Evolutionary conservation across 1,140 invertebrate species (phyloP), one percentile per base, ranked within the genome.

Genomic region (Paramacrobiotus metropolitanus): DNA sequence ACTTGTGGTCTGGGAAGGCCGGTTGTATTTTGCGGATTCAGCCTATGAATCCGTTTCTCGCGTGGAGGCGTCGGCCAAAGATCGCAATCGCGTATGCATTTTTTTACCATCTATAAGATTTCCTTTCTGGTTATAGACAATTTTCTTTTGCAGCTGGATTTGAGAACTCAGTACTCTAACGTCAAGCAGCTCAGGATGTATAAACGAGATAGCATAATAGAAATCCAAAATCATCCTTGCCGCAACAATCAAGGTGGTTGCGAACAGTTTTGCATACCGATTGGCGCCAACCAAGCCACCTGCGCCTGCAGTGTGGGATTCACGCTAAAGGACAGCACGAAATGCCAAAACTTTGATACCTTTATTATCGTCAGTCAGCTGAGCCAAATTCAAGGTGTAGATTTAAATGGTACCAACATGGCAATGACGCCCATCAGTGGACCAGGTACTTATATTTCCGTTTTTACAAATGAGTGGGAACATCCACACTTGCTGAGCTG

Each of bases 351-450:
- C 0, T 87, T 85, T 72, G 86, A 86, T 65, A 89, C 86, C 0
- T 96, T 93, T 70, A 83, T 87, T 0, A 83, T 95, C 0, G 87
- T 94, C 1, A 86, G 87, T 0, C 88, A 93, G 71, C 69, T 89
- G 21, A 84, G 89, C 66, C 81, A 85, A 29, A 84, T 86, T 4
- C 77, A 88, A 65, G 91, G 90, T 1, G 92, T 88, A 72, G 85
- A 84, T 68, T 69, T 91, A 20, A 83, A 82, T 21, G 82, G 85
- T 64, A 83, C 84, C 30, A 78, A 83, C 18, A 90, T 95, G 71
- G 89, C 90, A 0, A 94, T 95, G 85, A 80, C 89, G 2, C 91
- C 92, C 0, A 84, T 96, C n/a, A 81, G 85, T 9, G 87, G 87
- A 1, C 67, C 75, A 0, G n/a, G n/a, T n/a, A n/a, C n/a, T n/a